phyloP scores from a whole-genome alignment of 1,140 invertebrate genomes.

The Drosophila baimaii region DNA sequence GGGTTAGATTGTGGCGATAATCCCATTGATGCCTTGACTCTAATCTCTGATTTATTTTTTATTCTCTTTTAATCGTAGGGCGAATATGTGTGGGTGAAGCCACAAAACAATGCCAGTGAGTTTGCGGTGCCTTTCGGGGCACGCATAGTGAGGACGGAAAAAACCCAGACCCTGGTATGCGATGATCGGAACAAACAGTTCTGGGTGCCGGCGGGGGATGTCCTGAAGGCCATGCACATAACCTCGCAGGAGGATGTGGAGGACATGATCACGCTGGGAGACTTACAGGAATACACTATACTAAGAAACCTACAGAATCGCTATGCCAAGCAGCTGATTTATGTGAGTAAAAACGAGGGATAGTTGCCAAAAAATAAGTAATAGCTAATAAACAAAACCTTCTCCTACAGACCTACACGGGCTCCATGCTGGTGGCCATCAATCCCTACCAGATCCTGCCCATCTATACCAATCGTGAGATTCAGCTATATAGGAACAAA shows the following conservation, averaged over 20 bases:
- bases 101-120: conserved; percentile 86
- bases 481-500: conserved; percentile 91
- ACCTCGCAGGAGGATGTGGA: conserved; percentile 94
- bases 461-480: conserved; percentile 95
- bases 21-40: conserved; percentile 8
- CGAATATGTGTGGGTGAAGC: conserved; percentile 95
- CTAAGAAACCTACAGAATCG: conserved; percentile 95
- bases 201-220: conserved; percentile 85
- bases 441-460: conserved; percentile 97
- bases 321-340: conserved; percentile 94
- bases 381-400: not conserved
- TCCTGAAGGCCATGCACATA: conserved; percentile 93
- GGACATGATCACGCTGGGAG: conserved; percentile 97
- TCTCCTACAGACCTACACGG: conserved; percentile 94
- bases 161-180: conserved; percentile 90
- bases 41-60: conserved; percentile 20
- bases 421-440: conserved; percentile 95
- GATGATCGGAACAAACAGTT: conserved; percentile 91
- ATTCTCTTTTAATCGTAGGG: conserved; percentile 85
- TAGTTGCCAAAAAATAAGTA: not conserved
- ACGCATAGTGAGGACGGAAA: conserved; percentile 90
- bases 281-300: conserved; percentile 96
- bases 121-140: conserved; percentile 94
- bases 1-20: conserved; percentile 22
- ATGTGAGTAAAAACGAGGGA: conserved; percentile 88